Evolutionary conservation across 2,888 invertebrate species (phyloP), one percentile per base, ranked within the genome.

Genomic region (Nesidiocoris tenuis): DNA sequence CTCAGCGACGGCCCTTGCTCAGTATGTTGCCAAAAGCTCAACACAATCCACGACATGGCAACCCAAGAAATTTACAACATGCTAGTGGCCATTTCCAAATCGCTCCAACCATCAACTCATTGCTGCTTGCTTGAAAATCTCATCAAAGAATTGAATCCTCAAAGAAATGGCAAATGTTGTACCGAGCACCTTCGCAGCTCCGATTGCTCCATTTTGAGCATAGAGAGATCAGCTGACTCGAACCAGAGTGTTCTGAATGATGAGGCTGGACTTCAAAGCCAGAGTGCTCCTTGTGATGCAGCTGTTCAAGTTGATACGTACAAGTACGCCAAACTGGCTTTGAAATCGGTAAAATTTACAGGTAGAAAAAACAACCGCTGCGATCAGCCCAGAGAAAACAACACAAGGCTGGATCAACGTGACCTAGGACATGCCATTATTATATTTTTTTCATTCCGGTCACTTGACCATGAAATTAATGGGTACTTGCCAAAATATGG

Each of bases 51-150:
- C 22, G 67, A 55, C 16, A 16, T 55, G 21, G 67, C 67, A 3
- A 39, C 59, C 1, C 56, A 57, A 70, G 70, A 70, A 17, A 25
- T 70, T n/a, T 57, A 70, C 24, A 18, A 22, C 23, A 70, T 70
- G 70, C 18, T 70, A 25, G 19, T 59, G 2, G 61, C 22, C 3
- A 54, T 70, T 7, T 70, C 70, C 1, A 57, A 25, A 21, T 24
- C 70, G 5, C 25, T 70, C 0, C 9, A 22, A n/a, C 57, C 70
- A 1, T 7, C 70, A 9, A 25, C 17, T n/a, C 21, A 70, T 16
- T 70, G 70, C 24, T 68, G 68, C 68, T 19, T 57, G 9, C 7
- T 70, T 56, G 61, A 70, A 24, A 17, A 25, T 0, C 61, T 57
- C 2, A 67, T 67, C 9, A 67, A 56, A 67, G 56, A 67, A 54